Evolutionary conservation across 1,140 invertebrate species (phyloP), one percentile per base, ranked within the genome.

Genomic region (Dreissena polymorpha): DNA sequence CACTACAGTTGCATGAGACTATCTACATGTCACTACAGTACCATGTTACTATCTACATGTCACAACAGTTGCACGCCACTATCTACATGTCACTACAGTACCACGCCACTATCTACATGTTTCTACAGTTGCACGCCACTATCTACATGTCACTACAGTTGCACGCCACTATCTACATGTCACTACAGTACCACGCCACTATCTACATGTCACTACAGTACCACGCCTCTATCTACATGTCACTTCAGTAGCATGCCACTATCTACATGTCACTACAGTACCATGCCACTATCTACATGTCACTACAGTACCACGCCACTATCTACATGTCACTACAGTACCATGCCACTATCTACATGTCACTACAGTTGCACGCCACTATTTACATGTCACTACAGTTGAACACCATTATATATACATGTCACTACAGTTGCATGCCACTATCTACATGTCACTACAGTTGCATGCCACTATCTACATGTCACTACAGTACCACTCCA

Each of bases 151-250:
- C n/a, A 14, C 18, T 27, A 10, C 51, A 82, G 79, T 21, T 74
- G 18, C 79, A 82, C 65, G 39, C 79, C 5, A 74, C 79, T 8
- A 74, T 82, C 27, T n/a, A n/a, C n/a, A n/a, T n/a, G n/a, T n/a
- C n/a, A 14, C 18, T 27, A 10, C 51, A 82, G 79, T 21, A 65
- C 8, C 79, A 82, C 65, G 39, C 79, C 5, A 74, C 79, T 8
- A 74, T 82, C 27, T n/a, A n/a, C n/a, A n/a, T n/a, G n/a, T n/a
- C n/a, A 14, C 18, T 27, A 10, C 51, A 82, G 79, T 21, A 65
- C 8, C 79, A 82, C 65, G 39, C 79, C 5, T 65, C 79, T 8
- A 74, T 82, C 27, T n/a, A n/a, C n/a, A n/a, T n/a, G n/a, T n/a
- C n/a, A 14, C 18, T 27, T 5, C 51, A 82, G 79, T 21, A 65